Percentiles rank a stretch among this genome's conserved stretches.
phyloP scores from a whole-genome alignment of 2,888 invertebrate genomes.

The Dendrolimus pini region DNA sequence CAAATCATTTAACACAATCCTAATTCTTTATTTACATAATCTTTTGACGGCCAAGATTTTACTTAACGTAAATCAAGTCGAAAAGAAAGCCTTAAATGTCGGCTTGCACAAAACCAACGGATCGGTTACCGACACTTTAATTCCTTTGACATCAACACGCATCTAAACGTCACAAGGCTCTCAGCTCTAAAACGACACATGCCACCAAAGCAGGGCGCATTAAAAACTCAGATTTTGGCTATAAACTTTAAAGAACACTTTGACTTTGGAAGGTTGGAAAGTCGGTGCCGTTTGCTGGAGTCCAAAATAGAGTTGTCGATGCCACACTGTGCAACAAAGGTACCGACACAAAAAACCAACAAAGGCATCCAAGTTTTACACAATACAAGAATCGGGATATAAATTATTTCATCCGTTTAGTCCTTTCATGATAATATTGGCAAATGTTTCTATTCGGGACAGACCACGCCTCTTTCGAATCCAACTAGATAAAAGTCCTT shows the following conservation, averaged over 20 bases:
- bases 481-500: conserved; percentile 32
- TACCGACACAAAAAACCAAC: conserved; percentile 65
- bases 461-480: conserved; percentile 63
- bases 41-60: conserved; percentile 45
- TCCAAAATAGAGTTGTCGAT: conserved; percentile 67
- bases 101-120: conserved; percentile 62
- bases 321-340: conserved; percentile 60
- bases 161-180: conserved; percentile 38
- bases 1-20: not conserved
- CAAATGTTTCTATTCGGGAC: conserved; percentile 75
- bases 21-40: conserved; percentile 30
- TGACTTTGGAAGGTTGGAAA: conserved; percentile 15
- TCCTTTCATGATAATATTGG: conserved; percentile 75
- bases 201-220: conserved; percentile 5
- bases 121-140: conserved; percentile 65
- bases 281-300: conserved; percentile 62
- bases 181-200: conserved; percentile 22
- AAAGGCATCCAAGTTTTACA: conserved; percentile 66
- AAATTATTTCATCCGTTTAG: conserved; percentile 75
- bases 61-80: conserved; percentile 55
- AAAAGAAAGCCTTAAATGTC: conserved; percentile 42
- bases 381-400: conserved; percentile 72
- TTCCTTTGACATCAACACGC: conserved; percentile 68
- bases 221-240: not conserved
- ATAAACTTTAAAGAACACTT: conserved; percentile 9